Conservation (phyloP, 2,113 vertebrate genomes). For the Triplophysa siluroides region DNA sequence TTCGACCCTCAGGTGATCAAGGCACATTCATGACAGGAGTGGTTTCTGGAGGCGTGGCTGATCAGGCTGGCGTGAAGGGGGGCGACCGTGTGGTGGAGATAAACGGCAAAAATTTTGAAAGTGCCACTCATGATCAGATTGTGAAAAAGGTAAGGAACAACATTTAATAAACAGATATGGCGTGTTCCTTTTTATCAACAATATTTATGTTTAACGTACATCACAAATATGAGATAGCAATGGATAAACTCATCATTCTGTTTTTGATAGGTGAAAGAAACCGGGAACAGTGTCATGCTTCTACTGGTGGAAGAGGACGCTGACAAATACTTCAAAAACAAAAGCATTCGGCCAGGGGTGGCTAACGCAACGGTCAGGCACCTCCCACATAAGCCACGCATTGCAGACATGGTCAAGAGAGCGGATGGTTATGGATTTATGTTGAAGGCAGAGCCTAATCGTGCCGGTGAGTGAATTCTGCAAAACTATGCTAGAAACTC, state of each 20-base stretch:
- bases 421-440: slow-evolving; percentile 84
- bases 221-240: neutral
- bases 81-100: slow-evolving; percentile 86
- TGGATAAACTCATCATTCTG: neutral
- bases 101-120: slow-evolving; percentile 85
- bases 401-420: slow-evolving; percentile 76
- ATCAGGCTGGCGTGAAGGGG: slow-evolving; percentile 80
- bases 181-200: neutral
- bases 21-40: slow-evolving; percentile 83
- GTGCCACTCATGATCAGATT: slow-evolving; percentile 75
- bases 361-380: slow-evolving; percentile 73
- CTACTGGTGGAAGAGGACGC: slow-evolving; percentile 84
- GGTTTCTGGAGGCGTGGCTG: slow-evolving; percentile 74
- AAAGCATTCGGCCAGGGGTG: slow-evolving; percentile 66
- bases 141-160: slow-evolving; percentile 76
- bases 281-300: slow-evolving; percentile 77
- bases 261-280: slow-evolving; percentile 76
- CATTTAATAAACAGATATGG: neutral
- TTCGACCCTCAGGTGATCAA: slow-evolving; percentile 69
- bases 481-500: too few species aligned
- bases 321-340: slow-evolving; percentile 71
- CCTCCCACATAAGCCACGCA: slow-evolving; percentile 81
- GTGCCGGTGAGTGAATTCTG: slow-evolving; percentile 55
- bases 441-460: slow-evolving; percentile 69
- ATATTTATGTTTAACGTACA: too few species aligned